Evolutionary conservation across 2,113 vertebrate species (phyloP), one percentile per base, ranked within the genome.

Genomic region (Lates calcarifer): DNA sequence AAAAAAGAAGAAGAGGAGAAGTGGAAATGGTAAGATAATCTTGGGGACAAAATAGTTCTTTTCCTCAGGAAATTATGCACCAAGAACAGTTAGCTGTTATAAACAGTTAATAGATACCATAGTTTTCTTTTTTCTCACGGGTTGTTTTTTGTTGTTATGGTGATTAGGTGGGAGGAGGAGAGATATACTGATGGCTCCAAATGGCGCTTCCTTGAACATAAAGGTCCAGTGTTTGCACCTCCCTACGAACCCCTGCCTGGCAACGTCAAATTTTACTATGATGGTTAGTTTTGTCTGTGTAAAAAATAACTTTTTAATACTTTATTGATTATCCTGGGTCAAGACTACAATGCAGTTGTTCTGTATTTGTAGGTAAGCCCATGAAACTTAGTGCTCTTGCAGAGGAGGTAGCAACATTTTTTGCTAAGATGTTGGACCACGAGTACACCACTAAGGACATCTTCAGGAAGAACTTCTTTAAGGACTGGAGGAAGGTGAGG

Each of bases 371-470:
- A 99, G 98, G 97, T 89, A 98, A 99, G 94, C 87, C 92, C 33
- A 96, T 98, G 94, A 99, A 97, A 93, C 95, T 99, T 83, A 96
- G 95, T 87, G 92, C 96, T 84, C 94, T 95, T 92, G 97, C 97
- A 63, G 98, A 99, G 94, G 98, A 99, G 94, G 98, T 99, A 56
- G 97, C 97, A 76, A 99, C 97, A 0, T 99, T 99, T 92, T 99
- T 98, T 91, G 96, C 96, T 89, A 98, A 99, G 96, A 99, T 99
- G 98, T 95, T 99, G 81, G 98, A 99, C 88, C 98, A 99, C 5
- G 98, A 99, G 86, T 99, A 99, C 94, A 98, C 97, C 90, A 98
- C 98, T 68, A 99, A 99, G 91, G 97, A 99, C 77, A 96, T 97
- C 90, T 99, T 99, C 90, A 97, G 96, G 91, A 98, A 99, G 95